A percentile compares a stretch with the other conserved stretches of the same genome.
Evolutionary conservation across 1,140 invertebrate species (phyloP).

Genomic region (Ostrea denselamellosa): DNA sequence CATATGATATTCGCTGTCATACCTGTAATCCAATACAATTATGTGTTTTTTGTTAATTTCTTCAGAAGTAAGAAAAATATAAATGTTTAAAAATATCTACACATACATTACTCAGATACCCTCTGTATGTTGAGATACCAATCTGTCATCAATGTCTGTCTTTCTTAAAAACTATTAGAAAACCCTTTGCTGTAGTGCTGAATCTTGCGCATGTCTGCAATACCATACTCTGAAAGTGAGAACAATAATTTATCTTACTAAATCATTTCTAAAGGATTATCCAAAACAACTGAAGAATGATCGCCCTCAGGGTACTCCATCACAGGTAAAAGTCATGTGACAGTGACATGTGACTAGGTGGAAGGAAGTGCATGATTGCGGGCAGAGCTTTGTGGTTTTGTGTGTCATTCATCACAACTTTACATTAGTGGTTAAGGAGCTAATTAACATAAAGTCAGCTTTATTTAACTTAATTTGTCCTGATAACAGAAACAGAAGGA

Average conservation of each 20-base stretch:
- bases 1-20: too few species aligned
- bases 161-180: background rate
- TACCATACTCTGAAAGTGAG: background rate
- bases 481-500: conserved; percentile 49
- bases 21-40: too few species aligned
- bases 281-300: background rate
- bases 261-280: conserved; percentile 12
- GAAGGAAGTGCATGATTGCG: background rate
- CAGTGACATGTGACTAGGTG: conserved; percentile 7
- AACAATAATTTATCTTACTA: background rate
- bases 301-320: conserved; percentile 14
- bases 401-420: conserved; percentile 19
- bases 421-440: background rate
- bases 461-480: conserved; percentile 28
- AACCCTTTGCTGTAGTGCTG: conserved; percentile 26
- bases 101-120: too few species aligned
- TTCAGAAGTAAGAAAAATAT: too few species aligned
- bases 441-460: background rate
- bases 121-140: background rate
- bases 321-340: conserved; percentile 24
- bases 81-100: too few species aligned
- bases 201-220: background rate
- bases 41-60: too few species aligned
- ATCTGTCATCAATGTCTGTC: background rate
- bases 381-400: background rate